phyloP scores from a whole-genome alignment of 2,797 vertebrate genomes.

The Bucorvus abyssinicus region DNA sequence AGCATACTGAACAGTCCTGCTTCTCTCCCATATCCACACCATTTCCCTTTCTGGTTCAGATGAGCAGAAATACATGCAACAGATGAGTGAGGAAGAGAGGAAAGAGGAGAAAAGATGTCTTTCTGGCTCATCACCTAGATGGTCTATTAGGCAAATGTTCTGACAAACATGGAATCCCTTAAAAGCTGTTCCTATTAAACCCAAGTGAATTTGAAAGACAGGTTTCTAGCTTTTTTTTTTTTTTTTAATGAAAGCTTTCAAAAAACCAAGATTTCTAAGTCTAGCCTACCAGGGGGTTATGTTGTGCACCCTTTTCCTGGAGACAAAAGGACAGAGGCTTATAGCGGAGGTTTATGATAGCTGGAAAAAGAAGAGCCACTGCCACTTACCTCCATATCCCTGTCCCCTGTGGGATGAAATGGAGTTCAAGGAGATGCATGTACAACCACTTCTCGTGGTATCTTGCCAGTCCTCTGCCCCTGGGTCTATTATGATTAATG shows the following conservation, averaged over 20 bases:
- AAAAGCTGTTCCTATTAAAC: not conserved
- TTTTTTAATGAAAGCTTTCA: not conserved
- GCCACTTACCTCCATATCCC: not conserved
- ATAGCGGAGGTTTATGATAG: not conserved
- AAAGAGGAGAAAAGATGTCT: not conserved
- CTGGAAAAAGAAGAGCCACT: not conserved
- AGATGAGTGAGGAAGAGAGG: not conserved
- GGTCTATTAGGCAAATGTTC: not conserved
- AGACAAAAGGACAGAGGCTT: not conserved
- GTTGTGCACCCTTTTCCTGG: not conserved
- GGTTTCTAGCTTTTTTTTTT: not conserved
- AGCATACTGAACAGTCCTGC: not conserved
- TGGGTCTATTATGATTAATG: conserved; percentile 11
- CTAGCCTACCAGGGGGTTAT: not conserved
- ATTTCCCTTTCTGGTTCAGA: not conserved
- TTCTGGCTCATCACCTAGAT: not conserved
- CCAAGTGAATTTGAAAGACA: not conserved
- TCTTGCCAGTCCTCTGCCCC: conserved; percentile 13
- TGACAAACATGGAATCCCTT: not conserved
- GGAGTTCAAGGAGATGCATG: not conserved
- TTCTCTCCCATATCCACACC: not conserved
- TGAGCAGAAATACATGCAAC: not conserved
- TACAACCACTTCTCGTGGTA: not conserved
- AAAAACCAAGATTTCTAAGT: not conserved
- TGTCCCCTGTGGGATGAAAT: not conserved